Evolutionary conservation across 2,888 invertebrate genomes (phyloP).

Genomic region (Dyspetes luteomarginatus): DNA sequence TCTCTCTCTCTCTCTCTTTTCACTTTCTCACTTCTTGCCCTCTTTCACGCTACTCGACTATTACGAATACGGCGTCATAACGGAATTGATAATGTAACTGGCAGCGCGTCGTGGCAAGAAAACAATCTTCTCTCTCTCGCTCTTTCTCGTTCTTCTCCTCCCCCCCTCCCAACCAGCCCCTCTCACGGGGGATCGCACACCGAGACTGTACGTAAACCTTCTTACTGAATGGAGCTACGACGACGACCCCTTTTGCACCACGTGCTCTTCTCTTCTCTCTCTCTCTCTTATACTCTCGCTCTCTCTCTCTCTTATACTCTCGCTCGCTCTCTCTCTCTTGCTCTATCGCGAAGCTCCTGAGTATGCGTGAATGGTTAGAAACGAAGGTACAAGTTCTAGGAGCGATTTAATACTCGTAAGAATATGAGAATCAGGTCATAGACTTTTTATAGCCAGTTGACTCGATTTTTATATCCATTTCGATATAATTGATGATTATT

Average conservation of each 20-base stretch:
- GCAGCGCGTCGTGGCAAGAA: constrained; percentile 75
- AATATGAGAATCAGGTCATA: not conserved
- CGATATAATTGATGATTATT: not conserved
- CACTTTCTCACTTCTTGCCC: constrained; percentile 44
- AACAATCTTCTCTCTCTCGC: constrained; percentile 64
- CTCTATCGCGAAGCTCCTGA: not conserved
- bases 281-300: no score
- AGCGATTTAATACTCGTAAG: not conserved
- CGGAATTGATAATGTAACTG: constrained; percentile 83
- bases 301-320: no score
- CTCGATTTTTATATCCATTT: not conserved
- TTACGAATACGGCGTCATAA: constrained; percentile 82
- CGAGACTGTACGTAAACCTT: constrained; percentile 75
- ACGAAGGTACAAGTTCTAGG: not conserved
- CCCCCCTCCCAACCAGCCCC: constrained; percentile 28
- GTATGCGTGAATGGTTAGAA: constrained; percentile 2
- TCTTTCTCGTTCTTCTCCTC: constrained; percentile 57
- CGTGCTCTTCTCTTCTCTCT: constrained; percentile 55
- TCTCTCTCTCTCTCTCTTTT: constrained; percentile 34
- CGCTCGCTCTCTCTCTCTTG: no score
- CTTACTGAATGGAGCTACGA: constrained; percentile 80
- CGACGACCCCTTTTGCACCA: constrained; percentile 66
- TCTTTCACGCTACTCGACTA: constrained; percentile 71
- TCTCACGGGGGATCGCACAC: constrained; percentile 12
- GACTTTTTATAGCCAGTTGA: not conserved